Conservation (phyloP, 2,888 invertebrate species). For the Galeopsomyia nigrocyanea region DNA sequence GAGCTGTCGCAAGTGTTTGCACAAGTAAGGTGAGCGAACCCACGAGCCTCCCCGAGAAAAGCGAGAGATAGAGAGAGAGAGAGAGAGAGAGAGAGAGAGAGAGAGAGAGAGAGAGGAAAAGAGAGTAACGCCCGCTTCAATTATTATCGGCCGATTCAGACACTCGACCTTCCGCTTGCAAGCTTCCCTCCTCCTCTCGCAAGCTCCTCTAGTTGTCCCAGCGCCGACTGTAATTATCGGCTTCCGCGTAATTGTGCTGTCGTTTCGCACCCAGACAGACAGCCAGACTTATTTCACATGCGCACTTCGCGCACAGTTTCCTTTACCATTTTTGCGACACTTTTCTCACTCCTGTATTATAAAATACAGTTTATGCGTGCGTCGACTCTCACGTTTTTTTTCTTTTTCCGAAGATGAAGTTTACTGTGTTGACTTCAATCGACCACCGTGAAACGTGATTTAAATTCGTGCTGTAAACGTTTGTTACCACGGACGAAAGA, state of each 20-base stretch:
- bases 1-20: constrained; percentile 53
- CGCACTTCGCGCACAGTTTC: background rate
- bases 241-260: constrained; percentile 18
- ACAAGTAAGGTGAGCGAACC: constrained; percentile 53
- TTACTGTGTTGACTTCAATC: constrained; percentile 6
- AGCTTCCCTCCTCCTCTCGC: background rate
- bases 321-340: background rate
- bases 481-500: background rate
- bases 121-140: constrained; percentile 36
- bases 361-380: background rate
- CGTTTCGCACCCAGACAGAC: constrained; percentile 14
- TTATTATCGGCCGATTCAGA: constrained; percentile 47
- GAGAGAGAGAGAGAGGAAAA: background rate
- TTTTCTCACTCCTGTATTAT: background rate
- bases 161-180: constrained; percentile 38
- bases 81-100: constrained; percentile 6
- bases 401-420: background rate
- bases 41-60: constrained; percentile 15
- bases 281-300: constrained; percentile 22
- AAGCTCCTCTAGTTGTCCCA: constrained; percentile 15
- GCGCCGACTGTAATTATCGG: constrained; percentile 40
- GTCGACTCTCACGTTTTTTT: too few species aligned
- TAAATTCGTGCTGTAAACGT: background rate
- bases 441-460: constrained; percentile 21
- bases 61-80: constrained; percentile 1